Evolutionary conservation across 1,140 invertebrate genomes (phyloP).

Genomic region (Drosophila leontia): DNA sequence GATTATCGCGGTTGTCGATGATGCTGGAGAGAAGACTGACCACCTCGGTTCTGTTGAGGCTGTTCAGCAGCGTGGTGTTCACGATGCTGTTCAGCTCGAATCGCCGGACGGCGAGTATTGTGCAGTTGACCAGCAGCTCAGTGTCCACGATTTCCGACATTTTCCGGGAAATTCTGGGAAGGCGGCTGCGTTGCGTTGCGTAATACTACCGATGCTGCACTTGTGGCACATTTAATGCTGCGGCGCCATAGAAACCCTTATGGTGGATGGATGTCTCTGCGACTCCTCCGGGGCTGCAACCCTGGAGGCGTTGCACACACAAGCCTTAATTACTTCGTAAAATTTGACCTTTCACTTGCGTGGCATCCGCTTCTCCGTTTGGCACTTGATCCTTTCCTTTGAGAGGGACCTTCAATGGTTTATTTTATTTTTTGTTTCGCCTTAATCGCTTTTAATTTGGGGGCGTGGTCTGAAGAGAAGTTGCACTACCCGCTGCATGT

Average conservation of each 20-base stretch:
- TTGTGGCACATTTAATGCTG: slow-evolving; percentile 54
- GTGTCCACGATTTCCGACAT: slow-evolving; percentile 84
- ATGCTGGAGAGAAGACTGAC: slow-evolving; percentile 73
- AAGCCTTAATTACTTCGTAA: slow-evolving; percentile 47
- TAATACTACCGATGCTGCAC: slow-evolving; percentile 44
- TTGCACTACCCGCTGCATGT: slow-evolving; percentile 20
- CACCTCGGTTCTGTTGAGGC: slow-evolving; percentile 78
- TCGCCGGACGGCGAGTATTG: slow-evolving; percentile 78
- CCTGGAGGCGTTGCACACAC: slow-evolving; percentile 25
- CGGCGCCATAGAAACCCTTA: slow-evolving; percentile 44
- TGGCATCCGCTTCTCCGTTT: background rate
- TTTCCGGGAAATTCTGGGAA: slow-evolving; percentile 12
- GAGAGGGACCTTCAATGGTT: slow-evolving; percentile 4
- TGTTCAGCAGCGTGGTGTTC: slow-evolving; percentile 69
- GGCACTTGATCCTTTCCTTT: slow-evolving; percentile 2
- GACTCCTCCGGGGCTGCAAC: background rate
- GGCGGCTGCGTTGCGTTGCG: slow-evolving; percentile 24
- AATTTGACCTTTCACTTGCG: slow-evolving; percentile 18
- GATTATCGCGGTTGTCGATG: slow-evolving; percentile 81
- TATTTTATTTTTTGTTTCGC: slow-evolving; percentile 1
- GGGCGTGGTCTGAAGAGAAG: slow-evolving; percentile 16
- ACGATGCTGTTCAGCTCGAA: slow-evolving; percentile 79
- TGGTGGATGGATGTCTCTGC: slow-evolving; percentile 9
- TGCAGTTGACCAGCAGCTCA: slow-evolving; percentile 82
- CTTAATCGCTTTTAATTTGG: slow-evolving; percentile 18